These are phyloP conservation scores for Leptinotarsa texana DNA, from an alignment of 1,140 invertebrate species.

Conservation along the genomic window DNA sequence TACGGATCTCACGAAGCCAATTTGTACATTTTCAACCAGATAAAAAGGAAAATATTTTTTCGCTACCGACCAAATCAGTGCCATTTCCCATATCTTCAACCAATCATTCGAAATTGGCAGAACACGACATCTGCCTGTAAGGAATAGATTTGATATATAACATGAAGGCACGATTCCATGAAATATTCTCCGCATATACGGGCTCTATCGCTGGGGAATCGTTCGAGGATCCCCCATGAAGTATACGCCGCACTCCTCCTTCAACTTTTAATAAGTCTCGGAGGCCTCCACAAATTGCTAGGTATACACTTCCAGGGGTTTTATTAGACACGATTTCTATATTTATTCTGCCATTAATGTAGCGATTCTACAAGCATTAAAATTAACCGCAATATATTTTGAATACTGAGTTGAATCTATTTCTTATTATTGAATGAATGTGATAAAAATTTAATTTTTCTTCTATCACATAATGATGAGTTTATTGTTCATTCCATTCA, in stretches of 20 bases:
- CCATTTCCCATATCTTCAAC: too few relatives aligned
- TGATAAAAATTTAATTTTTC: too few relatives aligned
- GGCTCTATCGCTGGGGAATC: constrained; percentile 3
- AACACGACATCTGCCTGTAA: background rate
- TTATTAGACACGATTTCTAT: constrained; percentile 5
- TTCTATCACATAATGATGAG: too few relatives aligned
- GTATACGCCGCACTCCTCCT: background rate
- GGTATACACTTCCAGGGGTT: background rate
- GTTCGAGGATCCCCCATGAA: background rate
- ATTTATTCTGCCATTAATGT: background rate
- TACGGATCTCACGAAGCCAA: too few relatives aligned
- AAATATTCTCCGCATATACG: constrained; percentile 2
- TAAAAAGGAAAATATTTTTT: too few relatives aligned
- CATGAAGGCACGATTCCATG: background rate
- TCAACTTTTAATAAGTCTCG: constrained; percentile 5
- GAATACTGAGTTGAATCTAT: too few relatives aligned
- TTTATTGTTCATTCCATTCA: too few relatives aligned
- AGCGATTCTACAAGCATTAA: background rate
- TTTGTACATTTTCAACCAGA: too few relatives aligned
- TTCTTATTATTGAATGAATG: too few relatives aligned
- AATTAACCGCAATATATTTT: too few relatives aligned
- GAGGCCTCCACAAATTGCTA: constrained; percentile 1
- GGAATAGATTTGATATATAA: background rate
- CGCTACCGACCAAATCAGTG: too few relatives aligned
- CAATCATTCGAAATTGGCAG: too few relatives aligned